A percentile compares a stretch with the other conserved stretches of the same genome.
Conservation (phyloP, 2,797 vertebrate species). For the Parauchenoglanis ngamensis region DNA sequence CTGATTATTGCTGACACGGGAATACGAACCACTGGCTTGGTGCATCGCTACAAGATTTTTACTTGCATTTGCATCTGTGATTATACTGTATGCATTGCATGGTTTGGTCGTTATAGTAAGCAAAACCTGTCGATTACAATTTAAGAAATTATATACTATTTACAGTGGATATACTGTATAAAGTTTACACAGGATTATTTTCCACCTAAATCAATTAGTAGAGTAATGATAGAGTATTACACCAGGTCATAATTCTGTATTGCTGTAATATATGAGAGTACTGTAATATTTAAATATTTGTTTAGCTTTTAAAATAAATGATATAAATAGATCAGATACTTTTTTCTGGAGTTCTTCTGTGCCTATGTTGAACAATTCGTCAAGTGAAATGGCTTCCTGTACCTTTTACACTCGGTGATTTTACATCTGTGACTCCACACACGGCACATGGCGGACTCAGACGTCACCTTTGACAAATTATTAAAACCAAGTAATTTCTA, state of each 20-base stretch:
- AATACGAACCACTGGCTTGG: not conserved
- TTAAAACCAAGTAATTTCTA: not conserved
- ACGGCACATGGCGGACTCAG: not conserved
- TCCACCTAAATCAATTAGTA: not conserved
- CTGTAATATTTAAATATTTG: not conserved
- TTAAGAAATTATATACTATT: not conserved
- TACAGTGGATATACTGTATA: not conserved
- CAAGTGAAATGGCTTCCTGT: not conserved
- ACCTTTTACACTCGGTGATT: not conserved
- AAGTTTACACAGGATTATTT: not conserved
- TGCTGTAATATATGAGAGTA: not conserved
- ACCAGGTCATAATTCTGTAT: not conserved
- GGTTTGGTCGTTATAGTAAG: no score
- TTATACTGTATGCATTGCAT: not conserved
- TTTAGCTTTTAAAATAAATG: not conserved
- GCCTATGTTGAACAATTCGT: not conserved
- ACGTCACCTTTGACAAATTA: not conserved
- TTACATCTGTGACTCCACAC: not conserved
- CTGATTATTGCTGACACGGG: slow-evolving; percentile 30
- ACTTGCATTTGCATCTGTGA: not conserved
- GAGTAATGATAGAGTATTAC: not conserved
- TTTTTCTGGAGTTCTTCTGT: not conserved
- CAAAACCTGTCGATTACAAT: not conserved
- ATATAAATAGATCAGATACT: not conserved
- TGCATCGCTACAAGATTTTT: not conserved